These are phyloP conservation scores for Tanypteryx hageni DNA, from an alignment of 2,888 invertebrate species.

Conservation along the genomic window DNA sequence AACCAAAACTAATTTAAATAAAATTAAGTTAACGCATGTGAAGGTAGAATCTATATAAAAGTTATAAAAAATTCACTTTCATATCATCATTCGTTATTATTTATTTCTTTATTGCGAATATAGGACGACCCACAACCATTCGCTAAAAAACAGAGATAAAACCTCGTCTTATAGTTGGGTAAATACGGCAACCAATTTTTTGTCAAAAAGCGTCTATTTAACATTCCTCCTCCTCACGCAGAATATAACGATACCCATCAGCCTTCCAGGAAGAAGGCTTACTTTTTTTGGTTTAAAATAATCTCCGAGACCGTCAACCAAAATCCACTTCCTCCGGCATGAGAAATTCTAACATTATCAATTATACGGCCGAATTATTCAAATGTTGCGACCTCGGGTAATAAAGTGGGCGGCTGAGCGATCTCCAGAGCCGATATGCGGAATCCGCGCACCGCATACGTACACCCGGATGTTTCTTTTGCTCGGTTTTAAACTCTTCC, in stretches of 20 bases:
- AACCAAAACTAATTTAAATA: too few species aligned
- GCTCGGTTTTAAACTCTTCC: neutral
- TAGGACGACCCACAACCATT: too few species aligned
- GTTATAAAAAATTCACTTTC: too few species aligned
- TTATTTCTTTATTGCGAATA: too few species aligned
- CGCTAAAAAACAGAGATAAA: too few species aligned
- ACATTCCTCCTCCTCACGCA: neutral
- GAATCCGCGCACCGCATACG: conserved; percentile 20
- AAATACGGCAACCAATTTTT: too few species aligned
- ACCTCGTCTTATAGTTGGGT: too few species aligned
- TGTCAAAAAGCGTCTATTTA: neutral
- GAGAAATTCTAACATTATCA: conserved; percentile 15
- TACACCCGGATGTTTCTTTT: neutral
- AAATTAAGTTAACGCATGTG: too few species aligned
- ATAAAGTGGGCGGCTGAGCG: neutral
- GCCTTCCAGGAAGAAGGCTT: neutral
- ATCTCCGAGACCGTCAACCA: neutral
- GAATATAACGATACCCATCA: neutral
- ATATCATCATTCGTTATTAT: too few species aligned
- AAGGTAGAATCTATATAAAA: too few species aligned
- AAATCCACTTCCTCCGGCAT: conserved; percentile 1
- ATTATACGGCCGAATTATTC: conserved; percentile 32
- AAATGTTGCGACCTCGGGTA: conserved; percentile 4
- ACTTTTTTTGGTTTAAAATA: neutral
- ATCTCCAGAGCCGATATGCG: neutral